Conservation (phyloP, 2,113 vertebrate species). For the Oryctolagus cuniculus region DNA sequence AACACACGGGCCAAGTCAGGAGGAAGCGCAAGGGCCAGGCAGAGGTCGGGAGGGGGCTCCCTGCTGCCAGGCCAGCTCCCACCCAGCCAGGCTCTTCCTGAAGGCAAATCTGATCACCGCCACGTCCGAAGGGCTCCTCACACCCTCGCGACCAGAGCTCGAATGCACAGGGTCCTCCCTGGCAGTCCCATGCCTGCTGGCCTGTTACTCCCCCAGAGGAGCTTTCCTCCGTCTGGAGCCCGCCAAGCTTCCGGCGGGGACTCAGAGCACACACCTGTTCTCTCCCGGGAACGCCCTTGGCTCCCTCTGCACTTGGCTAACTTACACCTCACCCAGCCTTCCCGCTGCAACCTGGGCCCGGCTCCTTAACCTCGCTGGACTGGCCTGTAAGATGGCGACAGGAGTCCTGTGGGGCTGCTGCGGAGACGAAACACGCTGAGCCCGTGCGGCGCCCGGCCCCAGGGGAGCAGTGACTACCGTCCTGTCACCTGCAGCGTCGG, state of each 20-base stretch:
- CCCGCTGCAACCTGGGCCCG: not conserved
- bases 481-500: too few relatives aligned
- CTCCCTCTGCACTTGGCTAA: not conserved
- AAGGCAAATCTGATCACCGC: not conserved
- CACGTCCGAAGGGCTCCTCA: not conserved
- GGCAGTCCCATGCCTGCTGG: not conserved
- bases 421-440: not conserved
- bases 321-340: not conserved
- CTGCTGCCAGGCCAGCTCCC: not conserved
- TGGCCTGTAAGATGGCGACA: not conserved
- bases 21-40: not conserved
- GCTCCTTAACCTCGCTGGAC: not conserved
- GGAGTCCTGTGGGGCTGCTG: not conserved
- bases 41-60: not conserved
- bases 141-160: not conserved
- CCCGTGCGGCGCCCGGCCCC: not conserved
- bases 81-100: not conserved
- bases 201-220: not conserved
- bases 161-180: not conserved
- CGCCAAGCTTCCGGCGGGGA: not conserved
- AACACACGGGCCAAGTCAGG: slow-evolving; percentile 75
- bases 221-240: not conserved
- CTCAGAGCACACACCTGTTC: not conserved
- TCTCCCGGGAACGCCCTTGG: not conserved
- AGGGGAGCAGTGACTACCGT: too few relatives aligned